Base-by-base conservation (phyloP, 2,888 invertebrate species). In the Hyppa rectilinea region DNA sequence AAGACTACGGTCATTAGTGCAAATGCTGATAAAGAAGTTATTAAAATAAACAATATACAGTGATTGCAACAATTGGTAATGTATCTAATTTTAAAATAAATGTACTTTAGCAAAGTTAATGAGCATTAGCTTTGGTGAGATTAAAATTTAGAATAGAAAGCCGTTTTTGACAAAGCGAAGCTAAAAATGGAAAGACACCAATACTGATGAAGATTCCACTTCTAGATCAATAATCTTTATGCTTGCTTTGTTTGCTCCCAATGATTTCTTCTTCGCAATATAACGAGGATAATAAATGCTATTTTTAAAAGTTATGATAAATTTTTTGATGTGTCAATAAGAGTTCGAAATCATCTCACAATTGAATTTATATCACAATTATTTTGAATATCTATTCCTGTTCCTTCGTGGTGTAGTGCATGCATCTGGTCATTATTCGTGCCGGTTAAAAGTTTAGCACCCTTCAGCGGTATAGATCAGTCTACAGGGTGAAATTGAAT, bases 1-100 rank as follows among this genome's bases (percentile, higher is more conserved):
- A 62, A 59, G n/a, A 45, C 64, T 64, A 12, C 5, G 23, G 47
- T 49, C 40, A 38, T 74, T 70, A 58, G 26, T 36, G 49, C 31
- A 31, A 34, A 23, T 50, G 10, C 23, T 67, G 66, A 67, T 78
- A 81, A 10, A 23, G 34, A 23, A 36, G 5, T 73, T 78, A 61
- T 56, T 31, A 20, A 78, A 60, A 65, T 26, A 66, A 72, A 73
- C 38, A 50, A 78, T 45, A 78, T 45, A 0, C 9, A 59, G 4
- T 10, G n/a, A 60, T 78, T 64, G 17, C 49, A 50, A 26, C 49
- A 38, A 62, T 31, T 55, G 1, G 31, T 40, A 29, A 6, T 43
- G 14, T 47, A 29, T n/a, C 7, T 9, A 23, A 43, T 14, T 29
- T 52, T 26, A 31, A 65, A 4, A n/a, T 23, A 20, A 55, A 56